A percentile compares a stretch with the other conserved stretches of the same genome.
phyloP scores from a whole-genome alignment of 2,797 vertebrate genomes.

The Sorex maritimensis region DNA sequence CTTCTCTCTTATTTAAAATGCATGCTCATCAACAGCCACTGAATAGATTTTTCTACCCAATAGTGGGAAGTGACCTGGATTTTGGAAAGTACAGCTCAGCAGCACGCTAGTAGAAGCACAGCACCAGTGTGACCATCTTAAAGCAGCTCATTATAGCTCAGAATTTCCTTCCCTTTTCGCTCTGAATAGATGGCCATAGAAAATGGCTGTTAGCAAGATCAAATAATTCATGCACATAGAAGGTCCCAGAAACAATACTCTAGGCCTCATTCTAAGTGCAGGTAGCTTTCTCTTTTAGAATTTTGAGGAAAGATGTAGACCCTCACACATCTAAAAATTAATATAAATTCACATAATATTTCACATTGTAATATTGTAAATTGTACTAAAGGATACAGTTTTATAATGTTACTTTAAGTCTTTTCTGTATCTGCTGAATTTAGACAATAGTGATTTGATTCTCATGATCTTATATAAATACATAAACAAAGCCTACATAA shows the following conservation, averaged over 20 bases:
- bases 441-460: conserved; percentile 27
- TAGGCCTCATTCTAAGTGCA: background rate
- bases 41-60: background rate
- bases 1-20: background rate
- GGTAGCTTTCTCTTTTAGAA: background rate
- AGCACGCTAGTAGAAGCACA: background rate
- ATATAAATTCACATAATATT: background rate
- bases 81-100: background rate
- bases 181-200: background rate
- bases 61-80: background rate
- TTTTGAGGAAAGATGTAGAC: conserved; percentile 42
- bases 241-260: background rate
- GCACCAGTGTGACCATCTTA: background rate
- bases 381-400: background rate
- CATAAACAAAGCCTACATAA: background rate
- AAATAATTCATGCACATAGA: background rate
- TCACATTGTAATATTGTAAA: background rate
- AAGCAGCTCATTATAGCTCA: background rate
- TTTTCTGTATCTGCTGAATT: background rate
- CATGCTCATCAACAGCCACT: background rate
- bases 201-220: conserved; percentile 1
- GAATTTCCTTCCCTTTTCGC: background rate
- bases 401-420: conserved; percentile 43
- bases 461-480: no score
- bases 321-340: background rate